Percentiles rank a stretch among this genome's conserved stretches.
phyloP scores from a whole-genome alignment of 1,140 invertebrate species.

The Microplitis demolitor region DNA sequence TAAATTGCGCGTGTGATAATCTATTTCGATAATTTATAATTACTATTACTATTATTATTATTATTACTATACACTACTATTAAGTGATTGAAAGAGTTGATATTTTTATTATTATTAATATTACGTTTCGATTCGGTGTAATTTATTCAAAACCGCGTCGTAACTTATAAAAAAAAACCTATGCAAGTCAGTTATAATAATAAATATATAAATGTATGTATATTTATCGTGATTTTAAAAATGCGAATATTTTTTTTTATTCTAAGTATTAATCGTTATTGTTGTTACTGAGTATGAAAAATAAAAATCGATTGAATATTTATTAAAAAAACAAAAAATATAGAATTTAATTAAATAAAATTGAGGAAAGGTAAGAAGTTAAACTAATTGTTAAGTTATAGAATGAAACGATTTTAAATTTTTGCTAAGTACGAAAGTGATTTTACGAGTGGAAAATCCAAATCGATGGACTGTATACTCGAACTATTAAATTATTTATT shows the following conservation, averaged over 20 bases:
- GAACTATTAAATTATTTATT: not conserved
- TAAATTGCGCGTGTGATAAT: slow-evolving; percentile 9
- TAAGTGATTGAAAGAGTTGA: not conserved
- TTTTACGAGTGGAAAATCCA: not conserved
- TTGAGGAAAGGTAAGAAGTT: not conserved
- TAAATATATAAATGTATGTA: not conserved
- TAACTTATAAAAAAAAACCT: not conserved
- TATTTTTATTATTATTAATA: not conserved
- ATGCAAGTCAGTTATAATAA: slow-evolving; percentile 4
- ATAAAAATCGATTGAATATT: slow-evolving; percentile 19
- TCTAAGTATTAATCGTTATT: slow-evolving; percentile 24
- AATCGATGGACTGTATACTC: not conserved
- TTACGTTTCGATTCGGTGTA: not conserved
- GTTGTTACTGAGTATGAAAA: slow-evolving; percentile 23
- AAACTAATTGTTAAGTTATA: slow-evolving; percentile 10
- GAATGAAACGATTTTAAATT: not conserved
- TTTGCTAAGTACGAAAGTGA: too few species aligned
- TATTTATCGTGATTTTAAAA: slow-evolving; percentile 2
- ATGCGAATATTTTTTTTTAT: slow-evolving; percentile 21
- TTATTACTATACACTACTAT: too few species aligned
- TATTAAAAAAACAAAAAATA: not conserved
- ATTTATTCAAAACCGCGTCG: not conserved
- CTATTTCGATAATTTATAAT: slow-evolving; percentile 19
- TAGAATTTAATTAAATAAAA: not conserved
- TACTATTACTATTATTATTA: too few species aligned